Percentiles rank a stretch among this genome's conserved stretches.
phyloP scores from a whole-genome alignment of 2,888 invertebrate genomes.

The Lochmaea capreae region DNA sequence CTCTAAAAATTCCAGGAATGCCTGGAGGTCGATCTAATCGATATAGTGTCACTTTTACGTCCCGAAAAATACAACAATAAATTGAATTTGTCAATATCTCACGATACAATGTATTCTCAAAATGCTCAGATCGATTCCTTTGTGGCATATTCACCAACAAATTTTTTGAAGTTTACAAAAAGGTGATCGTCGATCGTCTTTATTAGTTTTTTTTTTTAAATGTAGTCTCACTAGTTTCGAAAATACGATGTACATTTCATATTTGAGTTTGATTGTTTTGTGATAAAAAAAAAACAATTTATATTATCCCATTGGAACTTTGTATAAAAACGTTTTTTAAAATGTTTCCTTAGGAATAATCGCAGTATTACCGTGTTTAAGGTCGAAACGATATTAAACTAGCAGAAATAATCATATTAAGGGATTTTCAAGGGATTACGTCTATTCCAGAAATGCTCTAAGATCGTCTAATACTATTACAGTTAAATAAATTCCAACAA shows the following conservation, averaged over 20 bases:
- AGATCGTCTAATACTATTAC: conserved; percentile 36
- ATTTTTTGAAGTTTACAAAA: too few relatives aligned
- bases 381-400: conserved; percentile 28
- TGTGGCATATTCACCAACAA: too few relatives aligned
- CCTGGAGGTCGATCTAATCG: conserved; percentile 37
- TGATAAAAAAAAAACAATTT: too few relatives aligned
- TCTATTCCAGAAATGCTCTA: conserved; percentile 35
- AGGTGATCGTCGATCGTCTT: too few relatives aligned
- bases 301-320: background rate
- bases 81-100: conserved; percentile 38
- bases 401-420: conserved; percentile 31
- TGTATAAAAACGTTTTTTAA: background rate
- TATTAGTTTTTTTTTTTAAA: too few relatives aligned
- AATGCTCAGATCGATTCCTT: too few relatives aligned
- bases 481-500: conserved; percentile 30
- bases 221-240: too few relatives aligned
- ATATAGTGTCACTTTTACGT: conserved; percentile 34
- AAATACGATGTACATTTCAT: too few relatives aligned
- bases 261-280: too few relatives aligned
- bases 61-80: conserved; percentile 37
- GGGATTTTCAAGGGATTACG: conserved; percentile 36
- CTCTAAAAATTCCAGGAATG: conserved; percentile 30
- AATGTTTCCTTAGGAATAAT: background rate
- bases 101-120: background rate
- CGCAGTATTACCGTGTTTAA: conserved; percentile 4